phyloP scores from a whole-genome alignment of 2,113 vertebrate genomes.

The Sterrhoptilus dennistouni region DNA sequence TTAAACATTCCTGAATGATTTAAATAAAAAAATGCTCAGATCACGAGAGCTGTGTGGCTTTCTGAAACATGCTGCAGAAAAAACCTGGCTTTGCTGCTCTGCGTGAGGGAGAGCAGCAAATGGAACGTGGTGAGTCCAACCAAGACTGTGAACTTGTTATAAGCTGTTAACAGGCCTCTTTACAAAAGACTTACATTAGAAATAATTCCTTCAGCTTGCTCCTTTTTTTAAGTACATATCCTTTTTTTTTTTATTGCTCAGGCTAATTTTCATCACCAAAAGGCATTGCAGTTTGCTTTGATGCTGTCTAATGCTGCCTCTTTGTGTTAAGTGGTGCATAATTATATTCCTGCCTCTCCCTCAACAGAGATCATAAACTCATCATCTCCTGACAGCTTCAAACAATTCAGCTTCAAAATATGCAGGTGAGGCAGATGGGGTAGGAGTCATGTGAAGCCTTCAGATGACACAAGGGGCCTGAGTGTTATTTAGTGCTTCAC shows the following conservation, averaged over 20 bases:
- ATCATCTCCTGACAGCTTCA: conserved; percentile 23
- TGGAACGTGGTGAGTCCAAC: not conserved
- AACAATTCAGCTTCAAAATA: conserved; percentile 10
- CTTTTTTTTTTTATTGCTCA: not conserved
- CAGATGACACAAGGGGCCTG: not conserved
- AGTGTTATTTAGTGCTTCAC: not conserved
- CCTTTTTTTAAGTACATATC: not conserved
- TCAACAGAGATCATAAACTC: not conserved
- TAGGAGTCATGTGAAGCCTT: not conserved
- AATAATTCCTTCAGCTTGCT: conserved; percentile 3
- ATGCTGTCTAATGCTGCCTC: conserved; percentile 6
- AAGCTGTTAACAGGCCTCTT: not conserved
- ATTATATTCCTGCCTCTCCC: not conserved
- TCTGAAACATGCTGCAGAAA: not conserved
- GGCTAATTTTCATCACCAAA: conserved; percentile 16
- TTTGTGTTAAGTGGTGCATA: not conserved
- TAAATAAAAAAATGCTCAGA: not conserved
- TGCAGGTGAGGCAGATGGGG: not conserved
- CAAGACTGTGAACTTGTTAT: not conserved
- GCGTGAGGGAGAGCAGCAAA: not conserved
- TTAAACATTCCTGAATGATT: conserved; percentile 40
- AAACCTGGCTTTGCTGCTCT: not conserved
- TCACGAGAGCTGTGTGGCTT: not conserved
- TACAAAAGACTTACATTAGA: not conserved
- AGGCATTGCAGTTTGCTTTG: not conserved